Conservation (phyloP, 2,113 vertebrate genomes). For the Tragelaphus strepsiceros region DNA sequence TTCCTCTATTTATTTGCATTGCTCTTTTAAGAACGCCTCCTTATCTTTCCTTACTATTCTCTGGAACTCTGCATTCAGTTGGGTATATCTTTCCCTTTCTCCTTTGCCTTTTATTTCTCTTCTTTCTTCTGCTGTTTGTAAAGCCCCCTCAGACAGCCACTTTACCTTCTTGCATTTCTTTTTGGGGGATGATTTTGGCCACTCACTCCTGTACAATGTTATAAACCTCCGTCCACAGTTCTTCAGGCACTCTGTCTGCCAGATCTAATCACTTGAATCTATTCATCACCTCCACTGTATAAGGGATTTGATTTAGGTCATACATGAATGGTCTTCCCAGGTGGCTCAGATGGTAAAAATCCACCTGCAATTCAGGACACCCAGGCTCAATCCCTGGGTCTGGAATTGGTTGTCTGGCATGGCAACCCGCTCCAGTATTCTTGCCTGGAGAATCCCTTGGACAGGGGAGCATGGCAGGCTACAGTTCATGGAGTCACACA, state of each 20-base stretch:
- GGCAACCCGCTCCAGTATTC: neutral
- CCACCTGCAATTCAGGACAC: neutral
- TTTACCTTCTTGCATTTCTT: neutral
- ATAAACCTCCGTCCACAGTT: neutral
- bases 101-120: neutral
- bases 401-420: neutral
- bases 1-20: neutral
- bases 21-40: neutral
- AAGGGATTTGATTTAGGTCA: neutral
- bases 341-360: neutral
- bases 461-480: neutral
- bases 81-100: neutral
- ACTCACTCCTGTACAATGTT: neutral
- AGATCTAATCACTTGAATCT: neutral
- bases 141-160: neutral
- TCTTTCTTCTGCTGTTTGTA: neutral
- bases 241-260: neutral
- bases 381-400: neutral
- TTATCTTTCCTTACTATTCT: neutral
- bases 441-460: neutral
- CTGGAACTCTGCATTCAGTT: neutral
- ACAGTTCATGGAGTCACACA: neutral
- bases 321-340: neutral
- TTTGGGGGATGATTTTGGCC: neutral
- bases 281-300: neutral